Percentiles rank a stretch among this genome's conserved stretches.
Evolutionary conservation across 2,888 invertebrate genomes (phyloP).

Genomic region (Danaus chrysippus): DNA sequence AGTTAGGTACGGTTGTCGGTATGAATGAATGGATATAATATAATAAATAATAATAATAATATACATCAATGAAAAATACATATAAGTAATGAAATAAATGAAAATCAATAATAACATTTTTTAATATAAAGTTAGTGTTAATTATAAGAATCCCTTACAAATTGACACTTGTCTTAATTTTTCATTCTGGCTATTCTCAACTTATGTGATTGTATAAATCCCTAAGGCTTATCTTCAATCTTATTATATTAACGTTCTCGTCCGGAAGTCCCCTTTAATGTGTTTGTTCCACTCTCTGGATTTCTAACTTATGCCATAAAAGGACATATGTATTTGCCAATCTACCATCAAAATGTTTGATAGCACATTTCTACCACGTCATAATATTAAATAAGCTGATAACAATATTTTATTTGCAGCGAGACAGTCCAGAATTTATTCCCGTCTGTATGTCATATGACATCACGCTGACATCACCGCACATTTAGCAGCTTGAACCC

Average conservation of each 20-base stretch:
- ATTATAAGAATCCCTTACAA: background rate
- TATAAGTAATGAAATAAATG: too few species aligned
- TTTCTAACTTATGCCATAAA: slow-evolving; percentile 45
- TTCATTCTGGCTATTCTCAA: slow-evolving; percentile 23
- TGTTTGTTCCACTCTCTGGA: slow-evolving; percentile 45
- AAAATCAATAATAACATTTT: too few species aligned
- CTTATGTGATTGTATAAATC: slow-evolving; percentile 22
- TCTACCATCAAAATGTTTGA: too few species aligned
- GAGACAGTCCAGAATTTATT: slow-evolving; percentile 6
- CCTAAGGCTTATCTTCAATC: slow-evolving; percentile 25
- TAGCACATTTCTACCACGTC: too few species aligned
- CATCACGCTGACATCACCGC: slow-evolving; percentile 27
- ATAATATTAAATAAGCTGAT: background rate
- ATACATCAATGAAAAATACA: too few species aligned
- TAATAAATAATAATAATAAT: too few species aligned
- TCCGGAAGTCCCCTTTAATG: slow-evolving; percentile 40
- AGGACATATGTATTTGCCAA: background rate
- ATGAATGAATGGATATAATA: too few species aligned
- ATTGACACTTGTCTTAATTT: background rate
- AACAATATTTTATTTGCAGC: slow-evolving; percentile 8
- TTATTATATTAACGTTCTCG: slow-evolving; percentile 53
- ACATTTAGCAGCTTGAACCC: slow-evolving; percentile 47
- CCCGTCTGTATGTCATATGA: slow-evolving; percentile 25
- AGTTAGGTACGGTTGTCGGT: too few species aligned
- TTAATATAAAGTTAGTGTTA: too few species aligned